Base-by-base conservation (phyloP, 2,113 vertebrate genomes). In the Microcebus murinus region DNA sequence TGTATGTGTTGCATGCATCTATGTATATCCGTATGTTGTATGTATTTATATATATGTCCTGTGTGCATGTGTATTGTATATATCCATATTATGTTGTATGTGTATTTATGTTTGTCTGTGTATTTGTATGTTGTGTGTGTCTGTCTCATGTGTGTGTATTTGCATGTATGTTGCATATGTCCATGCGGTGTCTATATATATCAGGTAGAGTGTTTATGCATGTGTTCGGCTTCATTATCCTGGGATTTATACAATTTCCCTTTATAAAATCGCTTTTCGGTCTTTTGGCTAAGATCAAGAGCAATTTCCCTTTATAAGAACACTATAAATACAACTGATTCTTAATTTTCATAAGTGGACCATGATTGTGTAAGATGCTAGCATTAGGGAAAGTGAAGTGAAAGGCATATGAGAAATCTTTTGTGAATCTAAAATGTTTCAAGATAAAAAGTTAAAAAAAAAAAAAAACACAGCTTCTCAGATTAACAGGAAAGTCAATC, bases 271-370 rank as follows among this genome's bases (percentile, higher is more conserved):
- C 4, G 3, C 61, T 63, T 63, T 11, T 63, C 27, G 0, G 27
- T 12, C 61, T 29, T 63, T 63, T 63, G 11, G 25, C 61, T 63
- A 63, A 63, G 61, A 63, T 63, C 61, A 29, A 63, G 61, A 4
- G 61, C 18, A 85, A 17, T 81, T 57, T 71, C 52, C 25, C 15
- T 85, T 52, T 55, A 25, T 45, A 27, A 95, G 70, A 25, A 87
- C 23, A 95, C 39, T 29, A 82, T 84, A 90, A 84, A 82, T 71
- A 84, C 74, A 95, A 73, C 14, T 55, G 55, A 90, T 70, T 65
- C 15, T 48, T 81, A n/a, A 52, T 91, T 88, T 89, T 87, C 67
- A 23, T 59, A 76, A 96, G 20, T 77, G 45, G 52, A 27, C 11
- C 42, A 73, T 18, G 20, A 29, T 67, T 84, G 11, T 31, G 10